A percentile compares a stretch with the other conserved stretches of the same genome.
Conservation (phyloP, 1,140 invertebrate genomes). For the Panulirus ornatus region DNA sequence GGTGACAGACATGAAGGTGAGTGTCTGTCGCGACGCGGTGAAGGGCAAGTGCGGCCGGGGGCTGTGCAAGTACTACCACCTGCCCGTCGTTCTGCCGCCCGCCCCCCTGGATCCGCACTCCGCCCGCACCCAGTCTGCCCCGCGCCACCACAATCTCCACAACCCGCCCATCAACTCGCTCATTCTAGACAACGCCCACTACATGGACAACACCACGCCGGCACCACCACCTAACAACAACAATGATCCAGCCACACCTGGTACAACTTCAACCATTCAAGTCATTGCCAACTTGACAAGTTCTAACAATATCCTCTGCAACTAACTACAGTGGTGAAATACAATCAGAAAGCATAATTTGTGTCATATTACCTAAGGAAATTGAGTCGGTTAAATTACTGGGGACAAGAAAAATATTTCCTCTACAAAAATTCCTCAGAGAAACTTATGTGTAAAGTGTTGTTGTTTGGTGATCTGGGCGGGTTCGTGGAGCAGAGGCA, state of each 20-base stretch:
- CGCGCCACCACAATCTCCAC: constrained; percentile 67
- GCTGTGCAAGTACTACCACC: constrained; percentile 96
- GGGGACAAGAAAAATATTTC: constrained; percentile 16
- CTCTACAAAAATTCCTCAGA: neutral
- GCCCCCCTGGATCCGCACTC: constrained; percentile 79
- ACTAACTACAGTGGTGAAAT: constrained; percentile 31
- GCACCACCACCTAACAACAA: constrained; percentile 57
- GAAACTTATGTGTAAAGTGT: constrained; percentile 32
- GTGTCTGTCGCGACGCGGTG: constrained; percentile 95
- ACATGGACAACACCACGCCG: constrained; percentile 78
- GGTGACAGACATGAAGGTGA: constrained; percentile 93
- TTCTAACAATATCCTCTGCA: constrained; percentile 66
- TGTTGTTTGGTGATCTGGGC: constrained; percentile 47
- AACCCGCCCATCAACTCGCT: constrained; percentile 65
- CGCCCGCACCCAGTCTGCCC: constrained; percentile 74
- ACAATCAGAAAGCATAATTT: neutral
- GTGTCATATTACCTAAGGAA: neutral
- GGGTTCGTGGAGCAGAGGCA: constrained; percentile 41
- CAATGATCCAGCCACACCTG: constrained; percentile 34
- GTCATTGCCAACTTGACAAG: constrained; percentile 58
- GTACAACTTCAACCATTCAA: constrained; percentile 49
- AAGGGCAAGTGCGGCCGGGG: constrained; percentile 92
- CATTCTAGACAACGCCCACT: constrained; percentile 58
- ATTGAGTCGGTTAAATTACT: neutral
- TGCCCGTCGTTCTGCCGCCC: constrained; percentile 89